Percentiles rank a stretch among this genome's conserved stretches.
Evolutionary conservation across 2,113 vertebrate genomes (phyloP).

Genomic region (Xiphorhynchus elegans): DNA sequence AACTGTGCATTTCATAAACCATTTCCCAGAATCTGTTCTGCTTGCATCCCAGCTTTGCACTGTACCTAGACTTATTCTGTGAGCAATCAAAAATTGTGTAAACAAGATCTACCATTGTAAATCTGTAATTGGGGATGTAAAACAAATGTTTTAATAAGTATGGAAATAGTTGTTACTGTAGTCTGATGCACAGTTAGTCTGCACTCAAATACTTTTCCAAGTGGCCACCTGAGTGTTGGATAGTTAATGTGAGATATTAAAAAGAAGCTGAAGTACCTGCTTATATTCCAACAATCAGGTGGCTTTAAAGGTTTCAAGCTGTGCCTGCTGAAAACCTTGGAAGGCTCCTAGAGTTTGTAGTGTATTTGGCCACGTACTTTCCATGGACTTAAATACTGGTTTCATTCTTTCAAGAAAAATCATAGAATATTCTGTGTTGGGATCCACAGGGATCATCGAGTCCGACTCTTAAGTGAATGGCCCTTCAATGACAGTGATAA

Average conservation of each 20-base stretch:
- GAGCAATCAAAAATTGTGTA: neutral
- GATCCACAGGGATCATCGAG: neutral
- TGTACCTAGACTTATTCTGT: neutral
- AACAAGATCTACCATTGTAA: neutral
- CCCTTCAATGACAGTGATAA: neutral
- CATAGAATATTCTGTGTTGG: neutral
- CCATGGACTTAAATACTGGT: neutral
- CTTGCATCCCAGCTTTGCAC: neutral
- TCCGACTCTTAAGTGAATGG: neutral
- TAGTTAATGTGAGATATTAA: neutral
- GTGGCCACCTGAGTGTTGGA: neutral
- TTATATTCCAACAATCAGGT: neutral
- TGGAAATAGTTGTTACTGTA: neutral
- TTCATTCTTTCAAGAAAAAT: neutral
- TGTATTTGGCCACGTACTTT: accelerated
- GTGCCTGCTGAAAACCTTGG: neutral
- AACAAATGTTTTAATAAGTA: neutral
- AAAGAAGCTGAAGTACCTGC: conserved; percentile 9
- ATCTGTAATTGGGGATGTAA: neutral
- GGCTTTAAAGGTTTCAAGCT: conserved; percentile 25
- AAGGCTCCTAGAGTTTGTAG: neutral
- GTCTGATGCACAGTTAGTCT: neutral
- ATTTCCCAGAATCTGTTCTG: neutral
- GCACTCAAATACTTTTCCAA: neutral
- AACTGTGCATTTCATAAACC: neutral